phyloP scores from a whole-genome alignment of 2,888 invertebrate genomes.

The Aromia moschata region DNA sequence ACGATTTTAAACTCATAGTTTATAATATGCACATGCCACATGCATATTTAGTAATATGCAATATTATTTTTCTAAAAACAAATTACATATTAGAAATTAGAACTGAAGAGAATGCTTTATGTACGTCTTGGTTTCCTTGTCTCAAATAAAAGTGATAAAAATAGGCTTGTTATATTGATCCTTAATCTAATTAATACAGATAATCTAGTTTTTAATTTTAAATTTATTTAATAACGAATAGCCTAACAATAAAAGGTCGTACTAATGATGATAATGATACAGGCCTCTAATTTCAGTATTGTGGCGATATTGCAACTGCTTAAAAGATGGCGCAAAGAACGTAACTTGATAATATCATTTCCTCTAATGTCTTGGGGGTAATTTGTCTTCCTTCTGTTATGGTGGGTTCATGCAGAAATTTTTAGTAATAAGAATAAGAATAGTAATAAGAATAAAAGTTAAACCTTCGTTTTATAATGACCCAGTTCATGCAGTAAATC shows the following conservation, averaged over 20 bases:
- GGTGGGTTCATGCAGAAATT: too few relatives aligned
- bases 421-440: too few relatives aligned
- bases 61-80: too few relatives aligned
- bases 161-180: conserved; percentile 7
- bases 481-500: too few relatives aligned
- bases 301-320: background rate
- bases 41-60: background rate
- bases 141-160: background rate
- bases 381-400: too few relatives aligned
- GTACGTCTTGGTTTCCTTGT: background rate
- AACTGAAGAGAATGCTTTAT: background rate
- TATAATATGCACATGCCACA: background rate
- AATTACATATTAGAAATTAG: background rate
- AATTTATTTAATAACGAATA: conserved; percentile 4
- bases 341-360: too few relatives aligned
- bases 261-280: background rate
- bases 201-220: conserved; percentile 7
- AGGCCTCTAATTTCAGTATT: background rate
- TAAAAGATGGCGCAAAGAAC: background rate
- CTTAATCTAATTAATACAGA: too few relatives aligned
- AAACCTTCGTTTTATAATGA: too few relatives aligned
- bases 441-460: too few relatives aligned
- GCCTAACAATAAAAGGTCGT: background rate
- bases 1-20: background rate
- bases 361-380: too few relatives aligned